phyloP scores from a whole-genome alignment of 2,888 invertebrate species.

The Luffia ferchaultella region DNA sequence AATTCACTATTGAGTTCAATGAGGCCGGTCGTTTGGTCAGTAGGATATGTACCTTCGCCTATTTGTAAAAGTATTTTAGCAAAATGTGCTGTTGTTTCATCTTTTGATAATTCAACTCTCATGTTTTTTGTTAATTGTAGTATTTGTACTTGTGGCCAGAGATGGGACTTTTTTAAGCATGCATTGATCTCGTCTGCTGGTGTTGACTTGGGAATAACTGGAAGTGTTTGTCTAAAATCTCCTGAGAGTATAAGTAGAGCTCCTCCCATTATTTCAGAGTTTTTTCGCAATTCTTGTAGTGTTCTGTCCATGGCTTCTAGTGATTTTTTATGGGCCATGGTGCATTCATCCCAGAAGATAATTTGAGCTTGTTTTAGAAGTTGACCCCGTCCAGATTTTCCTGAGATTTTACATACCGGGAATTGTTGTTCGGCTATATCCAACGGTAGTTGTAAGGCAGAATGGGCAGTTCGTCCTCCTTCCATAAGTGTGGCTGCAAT shows the following conservation, averaged over 20 bases:
- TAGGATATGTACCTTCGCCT: background rate
- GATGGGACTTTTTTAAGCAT: background rate
- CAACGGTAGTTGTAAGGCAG: background rate
- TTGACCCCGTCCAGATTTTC: no score
- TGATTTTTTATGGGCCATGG: no score
- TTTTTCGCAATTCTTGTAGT: no score
- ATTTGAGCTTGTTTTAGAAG: no score
- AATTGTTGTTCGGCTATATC: background rate
- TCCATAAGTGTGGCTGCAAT: constrained; percentile 5
- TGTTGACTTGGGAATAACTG: background rate
- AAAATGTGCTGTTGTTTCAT: background rate
- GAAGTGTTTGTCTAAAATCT: background rate
- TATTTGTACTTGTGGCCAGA: background rate
- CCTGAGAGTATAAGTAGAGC: background rate
- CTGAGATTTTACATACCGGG: background rate
- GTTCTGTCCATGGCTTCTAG: no score
- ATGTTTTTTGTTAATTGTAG: background rate
- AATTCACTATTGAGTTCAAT: no score
- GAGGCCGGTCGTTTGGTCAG: background rate
- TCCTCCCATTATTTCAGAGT: background rate
- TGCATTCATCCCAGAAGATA: no score
- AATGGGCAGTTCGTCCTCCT: constrained; percentile 6
- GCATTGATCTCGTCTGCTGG: constrained; percentile 1
- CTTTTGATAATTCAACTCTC: background rate
- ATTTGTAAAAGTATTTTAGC: background rate